Percentiles rank a stretch among this genome's conserved stretches.
Evolutionary conservation across 2,113 vertebrate genomes (phyloP).

Genomic region (Etia nguti): DNA sequence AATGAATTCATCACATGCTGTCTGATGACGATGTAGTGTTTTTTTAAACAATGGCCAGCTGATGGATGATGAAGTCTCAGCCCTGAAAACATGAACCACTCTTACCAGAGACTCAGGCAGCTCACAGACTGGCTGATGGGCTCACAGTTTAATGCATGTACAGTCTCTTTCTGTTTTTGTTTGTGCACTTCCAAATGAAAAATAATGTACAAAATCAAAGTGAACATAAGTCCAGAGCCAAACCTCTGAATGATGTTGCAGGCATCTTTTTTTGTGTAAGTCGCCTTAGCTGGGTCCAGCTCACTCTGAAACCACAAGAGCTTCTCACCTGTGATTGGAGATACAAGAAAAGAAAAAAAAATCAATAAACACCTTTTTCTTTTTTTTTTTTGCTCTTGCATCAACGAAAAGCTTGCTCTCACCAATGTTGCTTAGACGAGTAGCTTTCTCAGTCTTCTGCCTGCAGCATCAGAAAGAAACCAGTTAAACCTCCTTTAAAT

Average conservation of each 20-base stretch:
- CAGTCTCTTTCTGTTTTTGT: background rate
- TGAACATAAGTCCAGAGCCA: background rate
- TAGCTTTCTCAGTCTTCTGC: constrained; percentile 84
- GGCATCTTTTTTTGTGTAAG: constrained; percentile 84
- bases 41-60: background rate
- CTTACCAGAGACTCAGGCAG: background rate
- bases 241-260: constrained; percentile 86
- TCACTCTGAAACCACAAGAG: constrained; percentile 91
- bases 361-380: background rate
- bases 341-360: background rate
- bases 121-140: background rate
- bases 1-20: background rate
- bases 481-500: background rate
- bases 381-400: background rate
- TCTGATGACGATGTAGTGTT: background rate
- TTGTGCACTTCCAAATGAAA: background rate
- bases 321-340: constrained; percentile 81
- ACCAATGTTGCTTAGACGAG: constrained; percentile 83
- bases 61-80: background rate
- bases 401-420: constrained; percentile 56
- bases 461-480: constrained; percentile 56
- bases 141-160: background rate
- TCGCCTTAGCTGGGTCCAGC: constrained; percentile 76
- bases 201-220: background rate
- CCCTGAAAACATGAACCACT: background rate